A percentile compares a stretch with the other conserved stretches of the same genome.
Conservation (phyloP, 2,113 vertebrate genomes). For the Dromiciops gliroides region DNA sequence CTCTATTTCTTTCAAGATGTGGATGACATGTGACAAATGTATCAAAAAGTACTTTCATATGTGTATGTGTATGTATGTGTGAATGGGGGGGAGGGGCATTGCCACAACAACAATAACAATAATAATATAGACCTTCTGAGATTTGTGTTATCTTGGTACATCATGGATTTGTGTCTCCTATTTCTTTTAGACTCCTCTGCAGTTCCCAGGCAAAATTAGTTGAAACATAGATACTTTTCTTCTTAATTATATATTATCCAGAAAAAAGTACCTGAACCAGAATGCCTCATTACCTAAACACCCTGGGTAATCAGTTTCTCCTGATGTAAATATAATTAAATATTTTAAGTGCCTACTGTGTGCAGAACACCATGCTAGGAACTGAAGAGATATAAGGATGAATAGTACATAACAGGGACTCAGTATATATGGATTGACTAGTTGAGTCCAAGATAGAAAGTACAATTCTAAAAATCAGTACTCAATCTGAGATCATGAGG, state of each 20-base stretch:
- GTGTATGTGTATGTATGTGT: not conserved
- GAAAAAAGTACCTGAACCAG: not conserved
- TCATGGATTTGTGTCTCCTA: not conserved
- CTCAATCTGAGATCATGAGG: not conserved
- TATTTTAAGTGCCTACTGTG: not conserved
- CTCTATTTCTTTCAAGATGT: not conserved
- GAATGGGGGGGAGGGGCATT: fast-evolving
- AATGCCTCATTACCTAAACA: not conserved
- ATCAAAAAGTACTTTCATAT: not conserved
- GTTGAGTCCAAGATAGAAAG: not conserved
- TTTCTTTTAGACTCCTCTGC: not conserved
- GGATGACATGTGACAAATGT: not conserved
- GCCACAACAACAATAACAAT: not conserved
- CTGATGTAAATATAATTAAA: not conserved
- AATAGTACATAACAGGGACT: not conserved
- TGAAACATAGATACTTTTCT: not conserved
- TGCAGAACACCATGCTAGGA: not conserved
- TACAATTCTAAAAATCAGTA: not conserved
- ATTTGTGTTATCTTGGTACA: fast-evolving
- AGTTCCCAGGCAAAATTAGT: not conserved
- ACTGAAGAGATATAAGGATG: not conserved
- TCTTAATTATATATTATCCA: not conserved
- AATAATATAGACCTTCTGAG: not conserved
- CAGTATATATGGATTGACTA: not conserved
- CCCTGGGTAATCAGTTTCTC: not conserved